Base-by-base conservation (phyloP, 1,140 invertebrate species). In the Mamestra configurata region DNA sequence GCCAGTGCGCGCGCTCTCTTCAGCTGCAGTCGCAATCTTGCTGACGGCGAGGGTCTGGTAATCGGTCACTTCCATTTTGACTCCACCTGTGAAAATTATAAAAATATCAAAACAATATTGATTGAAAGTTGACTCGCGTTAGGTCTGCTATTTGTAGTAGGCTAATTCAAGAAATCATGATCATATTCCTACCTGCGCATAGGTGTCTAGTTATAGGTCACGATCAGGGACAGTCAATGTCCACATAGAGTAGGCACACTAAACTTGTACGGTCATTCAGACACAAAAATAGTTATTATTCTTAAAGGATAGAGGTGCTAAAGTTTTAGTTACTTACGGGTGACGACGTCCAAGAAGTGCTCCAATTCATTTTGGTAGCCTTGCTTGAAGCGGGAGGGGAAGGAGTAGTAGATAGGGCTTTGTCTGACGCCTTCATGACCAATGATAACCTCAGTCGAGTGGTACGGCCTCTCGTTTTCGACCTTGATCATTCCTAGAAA, bases 321-420 rank as follows among this genome's bases (percentile, higher is more conserved):
- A 40, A 7, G 8, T 40, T 4, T 6, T 0, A 0, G 10, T 7
- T 76, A 83, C 88, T 86, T 90, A 96, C 96, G 95, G 93, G 96
- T 89, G 1, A 96, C 86, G 59, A 97, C 90, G 86, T 97, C 96
- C 3, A 97, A 81, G 80, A 97, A 97, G 82, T 97, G 96, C 20
- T 97, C 96, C 82, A 97, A 91, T 84, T 97, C 97, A 1, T 85
- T 86, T 31, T 87, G 81, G 84, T 97, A 97, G 1, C 96, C 96
- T 35, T 95, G 89, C 75, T 90, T 90, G 86, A 96, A 97, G 35
- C 97, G 94, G 11, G 96, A 97, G 0, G 96, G 90, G 85, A 97
- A 97, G 0, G 96, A 97, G 81, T 96, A 97, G 90, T 92, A 96
- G 72, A 97, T 97, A 0, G 96, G 96, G 6, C 94, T 89, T 1